phyloP scores from a whole-genome alignment of 2,797 vertebrate genomes.

The Falco novaeseelandiae region DNA sequence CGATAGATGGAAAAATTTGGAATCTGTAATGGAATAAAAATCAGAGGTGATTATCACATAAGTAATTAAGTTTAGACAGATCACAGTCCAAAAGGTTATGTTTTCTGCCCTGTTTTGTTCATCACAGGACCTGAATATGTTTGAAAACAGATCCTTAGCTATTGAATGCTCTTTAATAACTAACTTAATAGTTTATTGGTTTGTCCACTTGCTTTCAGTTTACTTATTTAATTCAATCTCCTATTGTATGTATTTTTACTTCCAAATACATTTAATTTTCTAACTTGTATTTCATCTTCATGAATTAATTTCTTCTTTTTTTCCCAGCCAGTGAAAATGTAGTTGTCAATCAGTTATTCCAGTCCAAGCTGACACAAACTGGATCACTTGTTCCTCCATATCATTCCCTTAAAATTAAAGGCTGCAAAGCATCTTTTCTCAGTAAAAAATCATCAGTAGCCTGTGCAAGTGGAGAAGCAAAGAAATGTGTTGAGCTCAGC shows the following conservation, averaged over 20 bases:
- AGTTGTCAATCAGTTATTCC: conserved; percentile 92
- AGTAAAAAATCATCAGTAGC: conserved; percentile 78
- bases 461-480: conserved; percentile 74
- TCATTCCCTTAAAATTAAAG: conserved; percentile 81
- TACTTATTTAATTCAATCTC: not conserved
- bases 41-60: not conserved
- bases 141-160: not conserved
- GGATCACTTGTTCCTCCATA: conserved; percentile 88
- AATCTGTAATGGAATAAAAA: not conserved
- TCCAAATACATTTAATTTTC: not conserved
- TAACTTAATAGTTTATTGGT: not conserved
- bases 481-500: conserved; percentile 85
- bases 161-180: not conserved
- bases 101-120: not conserved
- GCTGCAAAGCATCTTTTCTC: conserved; percentile 84
- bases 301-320: conserved; percentile 15
- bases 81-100: not conserved
- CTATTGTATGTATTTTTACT: not conserved
- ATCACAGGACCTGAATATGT: not conserved
- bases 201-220: not conserved
- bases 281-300: not conserved
- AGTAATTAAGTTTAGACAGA: not conserved
- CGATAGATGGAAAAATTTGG: not conserved
- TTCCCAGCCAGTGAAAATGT: conserved; percentile 91
- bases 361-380: conserved; percentile 92